Base-by-base conservation (phyloP, 2,797 vertebrate species). In the Cygnus olor region DNA sequence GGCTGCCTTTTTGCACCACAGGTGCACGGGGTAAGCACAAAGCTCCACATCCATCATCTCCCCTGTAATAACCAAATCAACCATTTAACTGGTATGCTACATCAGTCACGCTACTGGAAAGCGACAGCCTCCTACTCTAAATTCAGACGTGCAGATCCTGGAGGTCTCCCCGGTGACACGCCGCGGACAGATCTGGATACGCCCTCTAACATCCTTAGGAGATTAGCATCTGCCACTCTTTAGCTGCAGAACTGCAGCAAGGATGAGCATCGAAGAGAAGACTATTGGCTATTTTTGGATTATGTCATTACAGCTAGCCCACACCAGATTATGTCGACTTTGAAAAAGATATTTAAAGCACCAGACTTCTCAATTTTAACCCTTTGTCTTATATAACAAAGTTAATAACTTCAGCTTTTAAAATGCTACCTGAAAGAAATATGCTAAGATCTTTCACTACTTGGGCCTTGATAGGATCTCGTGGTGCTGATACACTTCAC, bases 311-410 rank as follows among this genome's bases (percentile, higher is more conserved):
- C 93, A 91, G 81, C 76, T 90, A 93, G 94, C 93, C 94, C 40
- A 85, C 92, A 93, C 25, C 92, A 97, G 97, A 94, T 97, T 97
- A 97, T 24, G 86, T 24, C 94, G 91, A 34, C 90, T 82, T 94
- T 92, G 76, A 90, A 86, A 93, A 90, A 94, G 91, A 34, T 96
- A 97, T 97, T 97, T 97, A 95, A 96, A 96, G 94, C 88, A 25
- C 10, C 42, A 66, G 90, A 93, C 88, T 84, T 66, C 38, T 86
- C 85, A n/a, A 66, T 85, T 80, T 96, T 94, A 97, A 96, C 88
- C 79, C 91, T 95, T 44, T 89, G 17, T n/a, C 78, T 97, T 73
- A 69, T 1, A 22, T 72, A 86, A 94, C 25, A 47, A 91, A 73
- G 77, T 57, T 51, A 61, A 49, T 44, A 85, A 91, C 25, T 69